Evolutionary conservation across 2,113 vertebrate species (phyloP).

Genomic region (Mohoua ochrocephala): DNA sequence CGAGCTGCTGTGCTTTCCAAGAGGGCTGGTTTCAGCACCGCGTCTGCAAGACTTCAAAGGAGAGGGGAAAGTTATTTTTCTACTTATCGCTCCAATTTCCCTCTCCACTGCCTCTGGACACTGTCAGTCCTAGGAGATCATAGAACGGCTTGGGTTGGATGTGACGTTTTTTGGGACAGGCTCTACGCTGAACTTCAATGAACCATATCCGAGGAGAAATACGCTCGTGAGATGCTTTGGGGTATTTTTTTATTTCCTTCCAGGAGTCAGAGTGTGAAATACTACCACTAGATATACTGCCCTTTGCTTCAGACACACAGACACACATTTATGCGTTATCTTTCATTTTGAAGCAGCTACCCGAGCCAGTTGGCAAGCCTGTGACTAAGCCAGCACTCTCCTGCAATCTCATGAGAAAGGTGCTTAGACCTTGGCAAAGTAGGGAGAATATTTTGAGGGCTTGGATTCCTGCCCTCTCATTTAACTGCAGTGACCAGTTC

Average conservation of each 20-base stretch:
- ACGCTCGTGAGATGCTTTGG: rapidly evolving
- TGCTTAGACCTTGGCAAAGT: background rate
- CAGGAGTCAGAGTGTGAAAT: background rate
- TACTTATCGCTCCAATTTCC: background rate
- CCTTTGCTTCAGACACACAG: background rate
- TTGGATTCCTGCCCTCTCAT: background rate
- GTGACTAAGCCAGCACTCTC: background rate
- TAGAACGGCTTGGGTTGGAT: background rate
- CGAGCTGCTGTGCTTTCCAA: background rate
- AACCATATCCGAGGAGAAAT: background rate
- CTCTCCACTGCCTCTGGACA: background rate
- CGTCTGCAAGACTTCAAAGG: background rate
- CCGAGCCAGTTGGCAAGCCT: background rate
- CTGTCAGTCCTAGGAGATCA: background rate
- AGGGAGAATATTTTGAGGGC: background rate
- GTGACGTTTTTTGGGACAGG: background rate
- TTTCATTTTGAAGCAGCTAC: background rate
- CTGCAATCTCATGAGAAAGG: background rate
- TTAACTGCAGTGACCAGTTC: background rate
- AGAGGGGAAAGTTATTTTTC: background rate
- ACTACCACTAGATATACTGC: background rate
- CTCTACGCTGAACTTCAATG: background rate
- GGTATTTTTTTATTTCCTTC: background rate
- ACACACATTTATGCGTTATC: background rate
- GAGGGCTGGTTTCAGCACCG: background rate